These are phyloP conservation scores for Turnix velox DNA, from an alignment of 2,113 vertebrate genomes.

Conservation along the genomic window DNA sequence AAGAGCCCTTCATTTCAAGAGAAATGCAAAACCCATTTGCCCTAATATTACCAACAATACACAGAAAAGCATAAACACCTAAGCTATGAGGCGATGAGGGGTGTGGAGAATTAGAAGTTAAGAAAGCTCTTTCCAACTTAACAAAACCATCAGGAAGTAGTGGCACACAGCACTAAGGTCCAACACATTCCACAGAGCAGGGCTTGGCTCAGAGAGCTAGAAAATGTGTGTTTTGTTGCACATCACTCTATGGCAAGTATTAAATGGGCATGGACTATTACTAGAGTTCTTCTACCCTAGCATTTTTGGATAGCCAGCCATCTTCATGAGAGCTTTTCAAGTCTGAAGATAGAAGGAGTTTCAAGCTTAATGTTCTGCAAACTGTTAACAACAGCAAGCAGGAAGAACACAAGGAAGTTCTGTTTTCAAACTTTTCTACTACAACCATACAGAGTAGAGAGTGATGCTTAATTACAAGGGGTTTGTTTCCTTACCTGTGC, in stretches of 20 bases:
- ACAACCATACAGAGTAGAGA: not conserved
- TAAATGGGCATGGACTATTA: rapidly evolving
- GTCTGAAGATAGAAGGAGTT: not conserved
- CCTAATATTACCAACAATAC: not conserved
- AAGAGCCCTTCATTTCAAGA: not conserved
- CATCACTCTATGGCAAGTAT: not conserved
- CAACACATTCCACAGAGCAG: not conserved
- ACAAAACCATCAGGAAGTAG: not conserved
- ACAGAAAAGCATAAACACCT: not conserved
- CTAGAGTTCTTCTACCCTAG: not conserved
- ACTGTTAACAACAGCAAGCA: not conserved
- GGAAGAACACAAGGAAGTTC: not conserved
- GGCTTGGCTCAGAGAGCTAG: not conserved
- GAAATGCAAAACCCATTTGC: not conserved
- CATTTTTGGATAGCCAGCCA: not conserved
- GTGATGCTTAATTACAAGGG: not conserved
- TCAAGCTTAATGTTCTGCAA: not conserved
- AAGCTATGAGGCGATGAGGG: not conserved
- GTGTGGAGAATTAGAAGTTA: not conserved
- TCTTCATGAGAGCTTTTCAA: not conserved
- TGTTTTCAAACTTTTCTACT: not conserved
- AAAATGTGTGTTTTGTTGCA: not conserved
- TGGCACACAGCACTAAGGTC: not conserved
- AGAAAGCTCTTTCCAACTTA: not conserved
- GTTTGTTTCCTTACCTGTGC: not conserved